These are phyloP conservation scores for Brachyhypopomus occidentalis DNA, from an alignment of 2,113 vertebrate species.

Conservation along the genomic window DNA sequence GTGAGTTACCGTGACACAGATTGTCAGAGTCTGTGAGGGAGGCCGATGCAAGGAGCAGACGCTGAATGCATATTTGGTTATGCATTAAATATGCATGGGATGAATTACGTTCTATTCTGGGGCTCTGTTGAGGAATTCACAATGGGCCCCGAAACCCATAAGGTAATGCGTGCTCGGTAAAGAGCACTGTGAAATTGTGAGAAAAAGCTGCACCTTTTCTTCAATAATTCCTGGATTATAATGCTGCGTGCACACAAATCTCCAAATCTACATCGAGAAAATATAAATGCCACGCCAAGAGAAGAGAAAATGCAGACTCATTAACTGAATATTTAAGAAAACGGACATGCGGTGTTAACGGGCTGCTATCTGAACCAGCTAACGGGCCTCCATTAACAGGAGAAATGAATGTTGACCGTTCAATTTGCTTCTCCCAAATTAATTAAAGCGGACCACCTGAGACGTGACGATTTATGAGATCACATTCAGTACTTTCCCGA, in stretches of 20 bases:
- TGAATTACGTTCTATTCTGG: conserved; percentile 58
- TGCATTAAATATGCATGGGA: conserved; percentile 57
- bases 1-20: conserved; percentile 49
- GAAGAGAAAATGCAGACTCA: not conserved
- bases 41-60: conserved; percentile 32
- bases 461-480: conserved; percentile 4
- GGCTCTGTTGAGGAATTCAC: conserved; percentile 48
- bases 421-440: not conserved
- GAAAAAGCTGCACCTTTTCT: conserved; percentile 37
- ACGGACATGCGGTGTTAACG: not conserved
- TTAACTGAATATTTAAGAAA: not conserved
- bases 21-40: conserved; percentile 38
- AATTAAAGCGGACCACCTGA: conserved; percentile 1
- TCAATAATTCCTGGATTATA: conserved; percentile 20
- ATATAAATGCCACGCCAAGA: not conserved
- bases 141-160: conserved; percentile 37
- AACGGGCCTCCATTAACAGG: not conserved
- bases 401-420: not conserved
- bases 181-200: conserved; percentile 35
- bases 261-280: not conserved
- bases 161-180: conserved; percentile 16
- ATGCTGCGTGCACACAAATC: not conserved
- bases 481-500: no score
- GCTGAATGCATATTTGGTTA: conserved; percentile 54
- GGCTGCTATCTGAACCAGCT: not conserved